These are phyloP conservation scores for Iphiclides podalirius DNA, from an alignment of 2,888 invertebrate species.

Conservation along the genomic window DNA sequence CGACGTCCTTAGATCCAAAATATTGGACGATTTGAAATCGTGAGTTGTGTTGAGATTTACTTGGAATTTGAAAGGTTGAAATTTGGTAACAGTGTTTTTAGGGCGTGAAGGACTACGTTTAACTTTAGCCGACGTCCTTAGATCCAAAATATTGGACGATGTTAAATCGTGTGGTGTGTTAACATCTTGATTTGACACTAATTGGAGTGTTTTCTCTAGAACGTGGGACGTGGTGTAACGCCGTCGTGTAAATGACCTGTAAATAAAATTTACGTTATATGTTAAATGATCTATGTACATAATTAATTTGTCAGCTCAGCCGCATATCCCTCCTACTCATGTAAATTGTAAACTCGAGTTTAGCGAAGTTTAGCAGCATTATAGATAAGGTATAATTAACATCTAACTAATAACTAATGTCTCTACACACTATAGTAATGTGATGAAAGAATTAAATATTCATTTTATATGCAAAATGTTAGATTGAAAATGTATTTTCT, in stretches of 20 bases:
- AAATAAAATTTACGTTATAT: slow-evolving; percentile 38
- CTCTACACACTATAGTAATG: slow-evolving; percentile 30
- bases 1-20: no score
- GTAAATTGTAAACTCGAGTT: slow-evolving; percentile 41
- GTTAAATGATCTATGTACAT: slow-evolving; percentile 34
- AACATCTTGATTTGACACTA: no score
- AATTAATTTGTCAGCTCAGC: slow-evolving; percentile 56
- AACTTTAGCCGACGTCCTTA: no score
- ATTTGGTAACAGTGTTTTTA: no score
- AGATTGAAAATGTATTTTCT: no score
- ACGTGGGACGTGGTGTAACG: slow-evolving; percentile 36
- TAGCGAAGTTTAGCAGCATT: slow-evolving; percentile 35
- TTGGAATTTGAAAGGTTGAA: no score
- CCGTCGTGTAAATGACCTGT: slow-evolving; percentile 54
- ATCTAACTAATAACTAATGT: slow-evolving; percentile 22
- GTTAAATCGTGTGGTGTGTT: no score
- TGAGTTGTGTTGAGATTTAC: no score
- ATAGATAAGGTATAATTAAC: slow-evolving; percentile 32
- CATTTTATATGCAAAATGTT: no score
- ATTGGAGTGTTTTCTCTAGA: slow-evolving; percentile 27
- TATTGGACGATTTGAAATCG: no score
- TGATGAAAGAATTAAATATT: slow-evolving; percentile 22
- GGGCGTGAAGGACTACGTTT: no score
- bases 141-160: no score
- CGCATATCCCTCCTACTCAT: slow-evolving; percentile 71